phyloP scores from a whole-genome alignment of 2,888 invertebrate species.

The Athalia rosae region DNA sequence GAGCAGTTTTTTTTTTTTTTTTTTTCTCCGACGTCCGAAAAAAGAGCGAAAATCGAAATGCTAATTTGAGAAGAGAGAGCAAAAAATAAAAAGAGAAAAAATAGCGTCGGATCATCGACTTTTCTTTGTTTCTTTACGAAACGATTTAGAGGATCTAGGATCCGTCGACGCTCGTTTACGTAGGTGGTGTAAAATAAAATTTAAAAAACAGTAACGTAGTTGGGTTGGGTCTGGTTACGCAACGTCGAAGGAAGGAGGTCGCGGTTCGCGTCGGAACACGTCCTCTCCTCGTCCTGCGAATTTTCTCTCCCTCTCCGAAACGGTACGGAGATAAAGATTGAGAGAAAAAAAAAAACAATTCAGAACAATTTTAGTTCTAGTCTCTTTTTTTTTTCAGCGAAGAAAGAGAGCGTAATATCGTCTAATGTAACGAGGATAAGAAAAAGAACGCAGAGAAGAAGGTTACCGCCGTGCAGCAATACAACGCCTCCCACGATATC shows the following conservation, averaged over 20 bases:
- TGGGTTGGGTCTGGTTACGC: not conserved
- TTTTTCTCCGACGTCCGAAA: too few species aligned
- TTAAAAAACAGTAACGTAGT: too few species aligned
- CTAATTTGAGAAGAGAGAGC: too few species aligned
- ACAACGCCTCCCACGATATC: slow-evolving; percentile 40
- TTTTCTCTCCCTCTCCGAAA: not conserved
- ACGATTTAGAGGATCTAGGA: too few species aligned
- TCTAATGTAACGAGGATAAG: not conserved
- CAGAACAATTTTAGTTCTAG: not conserved
- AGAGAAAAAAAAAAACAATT: too few species aligned
- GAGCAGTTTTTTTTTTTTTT: too few species aligned
- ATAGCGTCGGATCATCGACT: too few species aligned
- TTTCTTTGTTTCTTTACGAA: too few species aligned
- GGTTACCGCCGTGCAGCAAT: slow-evolving; percentile 17
- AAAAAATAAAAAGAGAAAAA: too few species aligned
- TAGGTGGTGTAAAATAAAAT: too few species aligned
- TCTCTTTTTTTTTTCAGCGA: not conserved
- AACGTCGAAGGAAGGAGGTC: not conserved
- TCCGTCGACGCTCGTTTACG: too few species aligned
- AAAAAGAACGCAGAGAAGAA: slow-evolving; percentile 23
- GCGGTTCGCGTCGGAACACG: not conserved
- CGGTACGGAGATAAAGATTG: not conserved
- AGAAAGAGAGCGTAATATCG: not conserved
- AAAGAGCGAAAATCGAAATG: too few species aligned
- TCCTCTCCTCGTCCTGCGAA: not conserved